Percentiles rank a stretch among this genome's conserved stretches.
Conservation (phyloP, 2,113 vertebrate genomes). For the Parotia lawesii region DNA sequence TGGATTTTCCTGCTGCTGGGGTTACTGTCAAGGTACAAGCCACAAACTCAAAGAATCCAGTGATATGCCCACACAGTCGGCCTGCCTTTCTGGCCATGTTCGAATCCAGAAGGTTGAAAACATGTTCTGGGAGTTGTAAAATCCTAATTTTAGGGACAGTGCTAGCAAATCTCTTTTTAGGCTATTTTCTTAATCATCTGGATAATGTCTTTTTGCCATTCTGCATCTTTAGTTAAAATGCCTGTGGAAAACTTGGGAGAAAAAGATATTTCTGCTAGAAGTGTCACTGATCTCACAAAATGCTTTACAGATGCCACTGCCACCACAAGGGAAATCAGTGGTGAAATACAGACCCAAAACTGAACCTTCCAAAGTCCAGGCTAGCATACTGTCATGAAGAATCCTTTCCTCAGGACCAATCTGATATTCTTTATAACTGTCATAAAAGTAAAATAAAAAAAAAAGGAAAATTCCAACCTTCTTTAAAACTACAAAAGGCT, state of each 20-base stretch:
- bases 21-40: not conserved
- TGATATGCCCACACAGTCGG: not conserved
- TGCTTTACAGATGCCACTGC: not conserved
- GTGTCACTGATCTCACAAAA: conserved; percentile 1
- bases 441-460: not conserved
- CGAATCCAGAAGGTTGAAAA: not conserved
- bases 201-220: not conserved
- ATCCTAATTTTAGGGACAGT: not conserved
- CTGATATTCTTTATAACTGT: not conserved
- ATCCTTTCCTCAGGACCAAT: not conserved
- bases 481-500: not conserved
- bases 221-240: not conserved
- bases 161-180: not conserved
- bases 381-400: not conserved
- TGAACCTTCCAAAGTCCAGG: not conserved
- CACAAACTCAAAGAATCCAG: not conserved
- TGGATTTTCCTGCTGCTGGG: not conserved
- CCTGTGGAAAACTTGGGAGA: not conserved
- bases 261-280: not conserved
- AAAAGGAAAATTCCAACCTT: not conserved
- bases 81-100: not conserved
- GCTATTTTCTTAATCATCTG: not conserved
- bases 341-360: not conserved
- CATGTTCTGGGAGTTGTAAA: not conserved
- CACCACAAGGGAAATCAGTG: not conserved